These are phyloP conservation scores for Conchocele bisecta DNA, from an alignment of 2,888 invertebrate species.

Conservation along the genomic window DNA sequence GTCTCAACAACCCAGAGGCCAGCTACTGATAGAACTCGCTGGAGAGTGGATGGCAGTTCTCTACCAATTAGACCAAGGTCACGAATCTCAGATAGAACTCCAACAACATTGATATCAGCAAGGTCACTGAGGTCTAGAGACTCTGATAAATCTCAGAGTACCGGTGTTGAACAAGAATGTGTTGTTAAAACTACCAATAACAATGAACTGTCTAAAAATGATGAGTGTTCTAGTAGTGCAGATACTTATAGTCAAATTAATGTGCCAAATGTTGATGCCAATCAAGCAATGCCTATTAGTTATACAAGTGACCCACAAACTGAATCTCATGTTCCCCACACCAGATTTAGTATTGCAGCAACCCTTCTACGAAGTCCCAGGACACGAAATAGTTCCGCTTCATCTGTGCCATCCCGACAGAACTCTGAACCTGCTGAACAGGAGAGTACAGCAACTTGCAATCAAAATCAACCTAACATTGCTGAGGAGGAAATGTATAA, in stretches of 20 bases:
- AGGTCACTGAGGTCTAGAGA: slow-evolving; percentile 32
- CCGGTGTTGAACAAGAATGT: neutral
- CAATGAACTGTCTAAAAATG: neutral
- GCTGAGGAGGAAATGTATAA: slow-evolving; percentile 14
- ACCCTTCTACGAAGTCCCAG: slow-evolving; percentile 55
- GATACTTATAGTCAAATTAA: slow-evolving; percentile 10
- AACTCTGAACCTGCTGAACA: neutral
- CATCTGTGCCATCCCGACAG: slow-evolving; percentile 46
- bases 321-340: too few species aligned
- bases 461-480: slow-evolving; percentile 3
- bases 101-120: slow-evolving; percentile 44
- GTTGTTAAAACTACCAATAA: neutral
- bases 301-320: too few species aligned
- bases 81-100: slow-evolving; percentile 37
- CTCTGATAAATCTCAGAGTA: neutral
- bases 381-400: slow-evolving; percentile 26
- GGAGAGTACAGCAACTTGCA: neutral
- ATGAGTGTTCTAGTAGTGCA: neutral
- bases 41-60: slow-evolving; percentile 40
- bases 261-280: neutral
- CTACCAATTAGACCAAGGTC: slow-evolving; percentile 25
- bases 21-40: slow-evolving; percentile 35
- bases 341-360: slow-evolving; percentile 29
- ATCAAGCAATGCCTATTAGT: neutral
- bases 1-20: neutral